Evolutionary conservation across 2,797 vertebrate genomes (phyloP), one percentile per base, ranked within the genome.

Genomic region (Cuculus canorus): DNA sequence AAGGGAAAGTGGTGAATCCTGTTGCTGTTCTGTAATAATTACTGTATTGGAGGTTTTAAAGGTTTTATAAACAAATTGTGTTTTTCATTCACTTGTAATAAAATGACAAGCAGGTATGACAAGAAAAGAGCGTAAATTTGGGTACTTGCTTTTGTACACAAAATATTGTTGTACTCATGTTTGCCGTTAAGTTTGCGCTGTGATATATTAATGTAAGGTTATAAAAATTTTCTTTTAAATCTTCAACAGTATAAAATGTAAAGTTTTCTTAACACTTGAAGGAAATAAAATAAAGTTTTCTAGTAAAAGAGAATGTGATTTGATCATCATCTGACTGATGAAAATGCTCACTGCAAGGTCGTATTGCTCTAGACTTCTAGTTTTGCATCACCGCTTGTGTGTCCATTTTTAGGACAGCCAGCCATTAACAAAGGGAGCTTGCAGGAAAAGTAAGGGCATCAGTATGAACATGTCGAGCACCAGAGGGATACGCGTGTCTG

Each of bases 201-300:
- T 92, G 90, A 89, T 92, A 85, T 78, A 69, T 87, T 90, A 56
- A 84, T 93, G 68, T 88, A 82, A 88, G 96, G 47, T 82, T 94
- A 90, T 90, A n/a, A 88, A 85, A 76, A 63, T 17, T 41, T 56
- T 17, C 61, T 79, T 94, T 93, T 56, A 37, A 66, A 81, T 86
- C 65, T 82, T 75, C 81, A 89, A 81, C 82, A 78, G 27, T 87
- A 50, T 89, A 90, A 88, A 88, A 86, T 96, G 95, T 96, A 93
- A 95, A 95, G 68, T 79, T 92, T 88, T 87, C 86, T 59, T 95
- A 89, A 47, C 82, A 56, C 45, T 95, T 80, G 82, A 90, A 79
- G 30, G 80, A 92, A 90, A 95, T 53, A 75, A 56, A 86, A 98
- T 97, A 98, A 98, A 98, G 71, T 96, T 93, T 97, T 97, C 81